Conservation (phyloP, 2,797 vertebrate species). For the Onychomys torridus region DNA sequence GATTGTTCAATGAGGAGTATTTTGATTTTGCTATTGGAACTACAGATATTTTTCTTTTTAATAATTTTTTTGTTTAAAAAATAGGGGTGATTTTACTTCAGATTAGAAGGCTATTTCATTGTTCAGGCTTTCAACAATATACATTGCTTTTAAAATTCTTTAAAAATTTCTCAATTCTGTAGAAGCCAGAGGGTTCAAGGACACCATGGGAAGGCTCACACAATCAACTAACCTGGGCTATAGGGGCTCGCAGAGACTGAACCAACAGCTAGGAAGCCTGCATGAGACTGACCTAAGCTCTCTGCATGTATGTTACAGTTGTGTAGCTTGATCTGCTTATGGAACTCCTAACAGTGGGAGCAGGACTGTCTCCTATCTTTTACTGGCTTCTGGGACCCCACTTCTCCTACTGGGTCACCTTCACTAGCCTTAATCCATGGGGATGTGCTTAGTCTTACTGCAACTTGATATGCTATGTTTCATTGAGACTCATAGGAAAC, state of each 20-base stretch:
- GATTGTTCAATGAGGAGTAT: constrained; percentile 40
- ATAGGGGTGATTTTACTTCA: background rate
- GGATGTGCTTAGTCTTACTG: background rate
- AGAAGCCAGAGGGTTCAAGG: background rate
- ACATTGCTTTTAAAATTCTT: background rate
- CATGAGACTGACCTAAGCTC: background rate
- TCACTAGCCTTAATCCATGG: background rate
- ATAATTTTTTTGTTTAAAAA: background rate
- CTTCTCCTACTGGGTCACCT: background rate
- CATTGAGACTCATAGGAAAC: background rate
- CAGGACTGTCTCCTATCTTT: background rate
- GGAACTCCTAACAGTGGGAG: background rate
- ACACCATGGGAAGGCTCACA: background rate
- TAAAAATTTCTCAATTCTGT: background rate
- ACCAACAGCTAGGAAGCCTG: background rate
- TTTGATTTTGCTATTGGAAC: background rate
- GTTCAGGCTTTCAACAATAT: background rate
- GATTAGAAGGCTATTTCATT: background rate
- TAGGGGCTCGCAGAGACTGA: background rate
- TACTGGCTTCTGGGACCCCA: background rate
- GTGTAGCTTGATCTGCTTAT: background rate
- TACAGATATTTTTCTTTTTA: background rate
- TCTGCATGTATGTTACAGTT: background rate
- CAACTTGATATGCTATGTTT: background rate
- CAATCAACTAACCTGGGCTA: background rate